Percentiles rank a stretch among this genome's conserved stretches.
phyloP scores from a whole-genome alignment of 2,113 vertebrate genomes.

The Uropsilus gracilis region DNA sequence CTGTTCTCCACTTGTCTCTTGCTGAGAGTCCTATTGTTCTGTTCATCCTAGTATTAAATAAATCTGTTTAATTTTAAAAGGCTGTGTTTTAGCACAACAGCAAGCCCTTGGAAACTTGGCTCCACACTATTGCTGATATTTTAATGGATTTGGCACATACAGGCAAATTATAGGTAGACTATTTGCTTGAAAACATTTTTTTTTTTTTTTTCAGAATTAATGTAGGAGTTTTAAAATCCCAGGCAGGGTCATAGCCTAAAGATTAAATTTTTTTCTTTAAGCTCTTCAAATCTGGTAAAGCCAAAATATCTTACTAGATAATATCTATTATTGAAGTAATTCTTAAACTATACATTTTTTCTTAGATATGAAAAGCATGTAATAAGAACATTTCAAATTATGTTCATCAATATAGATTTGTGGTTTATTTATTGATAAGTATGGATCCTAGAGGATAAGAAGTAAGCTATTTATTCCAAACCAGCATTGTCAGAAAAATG shows the following conservation, averaged over 20 bases:
- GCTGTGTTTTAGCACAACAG: conserved; percentile 48
- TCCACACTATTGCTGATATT: conserved; percentile 34
- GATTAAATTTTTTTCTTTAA: conserved; percentile 10
- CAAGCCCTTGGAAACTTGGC: conserved; percentile 62
- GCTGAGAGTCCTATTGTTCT: conserved; percentile 65
- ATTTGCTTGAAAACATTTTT: conserved; percentile 63
- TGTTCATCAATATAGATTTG: not conserved
- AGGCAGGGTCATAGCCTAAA: not conserved
- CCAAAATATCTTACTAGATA: not conserved
- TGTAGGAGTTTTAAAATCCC: conserved; percentile 26
- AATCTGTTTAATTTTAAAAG: conserved; percentile 70
- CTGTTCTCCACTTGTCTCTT: conserved; percentile 60
- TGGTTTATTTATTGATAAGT: no score
- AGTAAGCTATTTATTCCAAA: not conserved
- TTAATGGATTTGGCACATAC: conserved; percentile 58
- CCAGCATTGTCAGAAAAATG: not conserved
- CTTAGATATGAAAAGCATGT: not conserved
- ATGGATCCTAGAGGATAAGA: not conserved
- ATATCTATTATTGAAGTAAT: not conserved
- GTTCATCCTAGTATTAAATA: conserved; percentile 70
- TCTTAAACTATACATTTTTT: conserved; percentile 7
- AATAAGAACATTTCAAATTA: conserved; percentile 29
- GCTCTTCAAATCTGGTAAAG: not conserved
- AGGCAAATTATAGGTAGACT: conserved; percentile 31
- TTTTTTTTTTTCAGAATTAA: not conserved